Evolutionary conservation across 2,797 vertebrate genomes (phyloP), one percentile per base, ranked within the genome.

Genomic region (Nannoperca australis): DNA sequence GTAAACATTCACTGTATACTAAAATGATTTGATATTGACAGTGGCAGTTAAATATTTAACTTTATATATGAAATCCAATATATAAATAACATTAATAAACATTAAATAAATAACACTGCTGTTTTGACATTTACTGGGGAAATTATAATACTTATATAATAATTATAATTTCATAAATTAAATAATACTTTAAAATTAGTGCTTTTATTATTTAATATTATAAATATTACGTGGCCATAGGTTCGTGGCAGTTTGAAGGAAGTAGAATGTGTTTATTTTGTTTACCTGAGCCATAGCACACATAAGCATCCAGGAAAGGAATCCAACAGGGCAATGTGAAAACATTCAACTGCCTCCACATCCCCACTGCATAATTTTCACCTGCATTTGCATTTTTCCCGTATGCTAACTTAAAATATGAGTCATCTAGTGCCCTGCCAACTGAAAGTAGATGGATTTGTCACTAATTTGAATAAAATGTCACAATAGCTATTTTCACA

Each of bases 351-450:
- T 76, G 81, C 81, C 73, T 76, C 70, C 69, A 70, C 49, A 87
- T 78, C 65, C 55, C 44, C 6, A 65, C 69, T 76, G 84, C 65
- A 84, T 88, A 68, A 91, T 86, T 82, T 86, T 54, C 56, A 75
- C 45, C 70, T 62, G 58, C 22, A 88, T 88, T 89, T 85, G 49
- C 79, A 82, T 82, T 22, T 77, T 74, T 44, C 70, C 17, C 17
- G 20, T 64, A 78, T 70, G 38, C 68, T 66, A 67, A 83, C 65
- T 83, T 75, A 64, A 82, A 84, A 76, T 75, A 45, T 64, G 76
- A 82, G 58, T 91, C 79, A 86, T 64, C 74, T 63, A 49, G 58
- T 65, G n/a, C 71, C 30, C 63, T 79, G 67, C 27, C 69, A 78
- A 70, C 30, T 83, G 20, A 60, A 58, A 76, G 68, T 70, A 58